Base-by-base conservation (phyloP, 2,113 vertebrate genomes). In the Caranx melampygus region DNA sequence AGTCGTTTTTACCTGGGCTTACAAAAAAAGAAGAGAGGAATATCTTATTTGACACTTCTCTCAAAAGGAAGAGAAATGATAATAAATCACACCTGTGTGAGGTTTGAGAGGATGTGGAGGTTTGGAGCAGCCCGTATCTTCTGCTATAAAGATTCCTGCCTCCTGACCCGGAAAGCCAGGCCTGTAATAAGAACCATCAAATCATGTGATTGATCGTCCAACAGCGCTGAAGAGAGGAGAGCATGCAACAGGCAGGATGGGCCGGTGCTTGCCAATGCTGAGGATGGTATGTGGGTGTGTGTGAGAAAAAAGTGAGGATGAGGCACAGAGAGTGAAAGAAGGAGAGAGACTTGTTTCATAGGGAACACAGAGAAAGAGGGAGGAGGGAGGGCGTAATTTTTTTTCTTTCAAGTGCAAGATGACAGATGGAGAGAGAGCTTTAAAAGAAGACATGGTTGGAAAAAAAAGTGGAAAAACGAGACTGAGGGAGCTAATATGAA, bases 251-350 rank as follows among this genome's bases (percentile, higher is more conserved):
- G 85, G 89, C 88, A 79, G 91, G 90, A 93, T 93, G 85, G 86
- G 93, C 91, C 49, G 21, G 35, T 91, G 93, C 92, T 93, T 93
- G 93, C 89, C 88, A 91, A 79, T 1, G 40, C 44, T 1, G 31
- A 73, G 71, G 87, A 89, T 90, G 93, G 92, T 92, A 92, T 94
- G 92, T 92, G 87, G 90, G 91, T 81, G 91, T 90, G 93, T 89
- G 91, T 89, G 90, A 87, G 82, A 88, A 88, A 81, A 89, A 87
- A 87, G 75, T 63, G 72, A 85, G 78, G 75, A 82, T 21, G 70
- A 89, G 71, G 80, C 54, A 10, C 63, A 78, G 62, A 76, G 64
- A 75, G 75, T 15, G 40, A 87, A 72, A 66, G 87, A 85, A 59
- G 42, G 63, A 84, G 61, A 72, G 44, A 85, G 55, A 81, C 79